Evolutionary conservation across 2,888 invertebrate species (phyloP), one percentile per base, ranked within the genome.

Genomic region (Acanthococcus lagerstroemiae): DNA sequence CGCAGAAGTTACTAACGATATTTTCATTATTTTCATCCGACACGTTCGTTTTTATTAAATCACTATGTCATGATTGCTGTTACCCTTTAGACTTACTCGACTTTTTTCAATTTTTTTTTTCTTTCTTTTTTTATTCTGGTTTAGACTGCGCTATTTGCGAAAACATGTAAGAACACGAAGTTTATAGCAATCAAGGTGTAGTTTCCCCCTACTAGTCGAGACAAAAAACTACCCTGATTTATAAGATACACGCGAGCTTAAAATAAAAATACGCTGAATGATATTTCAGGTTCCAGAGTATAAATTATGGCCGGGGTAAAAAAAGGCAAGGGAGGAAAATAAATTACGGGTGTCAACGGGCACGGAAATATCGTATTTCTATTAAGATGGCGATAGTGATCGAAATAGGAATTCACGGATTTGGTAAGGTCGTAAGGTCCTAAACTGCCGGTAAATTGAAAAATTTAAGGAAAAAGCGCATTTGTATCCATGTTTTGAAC

Each of bases 31-130:
- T 55, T 30, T 26, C 55, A 55, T 55, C 55, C 27, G 17, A 15
- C 55, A 30, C 54, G 27, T 26, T 55, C 26, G 55, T 19, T 55
- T 55, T 55, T 55, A 55, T 55, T 55, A 55, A 55, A 55, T 55
- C 55, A 55, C 27, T 26, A 17, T 27, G 30, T 55, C 55, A 55
- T 25, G 26, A 55, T 25, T 55, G 27, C 19, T 26, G 26, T 2
- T 55, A 55, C 55, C 26, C 55, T 55, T 55, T 55, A 15, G 27
- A 27, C 24, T 27, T 55, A 15, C 22, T 52, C 24, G 4, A 21
- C 24, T 52, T 19, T 52, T 19, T 24, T 15, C 52, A 17, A 45
- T 15, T n/a, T 15, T 45, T 37, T 37, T 37, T 15, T 15, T 37
- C 37, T 37, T 37, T 37, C 12, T n/a, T 37, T 37, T 37, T 37